Evolutionary conservation across 92 coral and sea anemone species (phyloP).

Genomic region (Pocillopora meandrina): DNA sequence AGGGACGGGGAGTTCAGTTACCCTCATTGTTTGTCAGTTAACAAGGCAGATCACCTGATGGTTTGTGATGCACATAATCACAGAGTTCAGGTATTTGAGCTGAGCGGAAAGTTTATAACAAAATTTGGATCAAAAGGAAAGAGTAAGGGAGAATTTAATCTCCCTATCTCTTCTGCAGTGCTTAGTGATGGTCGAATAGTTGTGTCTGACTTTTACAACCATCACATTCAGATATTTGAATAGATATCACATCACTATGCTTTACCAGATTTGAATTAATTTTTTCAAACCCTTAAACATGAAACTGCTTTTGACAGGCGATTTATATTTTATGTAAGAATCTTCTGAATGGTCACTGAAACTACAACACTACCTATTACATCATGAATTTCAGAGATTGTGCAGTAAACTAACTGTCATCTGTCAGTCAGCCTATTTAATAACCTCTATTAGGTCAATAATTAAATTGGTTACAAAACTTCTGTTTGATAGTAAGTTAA

Average conservation of each 20-base stretch:
- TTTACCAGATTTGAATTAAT: no score
- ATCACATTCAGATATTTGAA: background rate
- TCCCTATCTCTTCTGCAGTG: background rate
- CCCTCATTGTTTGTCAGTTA: background rate
- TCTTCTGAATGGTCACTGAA: no score
- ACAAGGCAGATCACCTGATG: slow-evolving; percentile 1
- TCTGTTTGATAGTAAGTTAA: no score
- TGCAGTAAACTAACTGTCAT: no score
- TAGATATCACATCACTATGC: background rate
- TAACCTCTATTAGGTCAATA: no score
- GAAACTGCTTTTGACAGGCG: no score
- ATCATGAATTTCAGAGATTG: no score
- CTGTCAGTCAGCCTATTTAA: no score
- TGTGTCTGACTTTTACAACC: background rate
- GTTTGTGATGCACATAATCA: background rate
- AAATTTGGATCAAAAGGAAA: background rate
- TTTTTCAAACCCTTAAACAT: no score
- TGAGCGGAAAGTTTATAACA: background rate
- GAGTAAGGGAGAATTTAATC: background rate
- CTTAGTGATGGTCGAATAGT: background rate
- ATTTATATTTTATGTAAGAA: no score
- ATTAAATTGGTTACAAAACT: no score
- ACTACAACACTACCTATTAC: no score
- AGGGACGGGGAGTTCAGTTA: background rate
- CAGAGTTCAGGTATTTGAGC: background rate